Evolutionary conservation across 2,113 vertebrate genomes (phyloP).

Genomic region (Microcebus tavaratra): DNA sequence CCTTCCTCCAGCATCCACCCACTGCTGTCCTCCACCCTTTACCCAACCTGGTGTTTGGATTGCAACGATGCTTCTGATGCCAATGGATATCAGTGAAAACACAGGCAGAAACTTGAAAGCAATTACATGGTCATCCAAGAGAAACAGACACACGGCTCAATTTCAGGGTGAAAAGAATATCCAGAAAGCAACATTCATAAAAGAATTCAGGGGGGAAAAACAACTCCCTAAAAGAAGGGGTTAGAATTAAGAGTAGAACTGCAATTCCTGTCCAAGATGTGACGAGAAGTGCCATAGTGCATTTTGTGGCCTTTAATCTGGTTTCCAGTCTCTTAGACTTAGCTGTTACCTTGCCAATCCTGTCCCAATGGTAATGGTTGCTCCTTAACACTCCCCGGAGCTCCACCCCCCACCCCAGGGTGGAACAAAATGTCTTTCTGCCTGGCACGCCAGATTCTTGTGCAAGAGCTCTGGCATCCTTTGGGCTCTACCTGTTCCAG

Average conservation of each 20-base stretch:
- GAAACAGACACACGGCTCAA: constrained; percentile 7
- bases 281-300: not conserved
- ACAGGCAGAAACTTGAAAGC: constrained; percentile 1
- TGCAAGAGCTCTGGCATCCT: constrained; percentile 25
- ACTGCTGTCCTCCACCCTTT: not conserved
- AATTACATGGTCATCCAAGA: not conserved
- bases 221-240: not conserved
- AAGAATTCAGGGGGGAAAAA: not conserved
- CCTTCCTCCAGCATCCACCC: not conserved
- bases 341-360: not conserved
- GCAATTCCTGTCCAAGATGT: not conserved
- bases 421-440: not conserved
- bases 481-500: not conserved
- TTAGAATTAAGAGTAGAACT: not conserved
- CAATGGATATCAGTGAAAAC: not conserved
- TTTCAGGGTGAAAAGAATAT: not conserved
- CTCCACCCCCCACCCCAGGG: not conserved
- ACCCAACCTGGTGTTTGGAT: not conserved
- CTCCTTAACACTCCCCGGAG: not conserved
- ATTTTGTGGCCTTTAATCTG: not conserved
- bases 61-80: not conserved
- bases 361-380: not conserved
- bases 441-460: not conserved
- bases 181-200: not conserved
- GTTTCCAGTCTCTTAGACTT: not conserved